Base-by-base conservation (phyloP, 2,797 vertebrate genomes). In the Lates japonicus region DNA sequence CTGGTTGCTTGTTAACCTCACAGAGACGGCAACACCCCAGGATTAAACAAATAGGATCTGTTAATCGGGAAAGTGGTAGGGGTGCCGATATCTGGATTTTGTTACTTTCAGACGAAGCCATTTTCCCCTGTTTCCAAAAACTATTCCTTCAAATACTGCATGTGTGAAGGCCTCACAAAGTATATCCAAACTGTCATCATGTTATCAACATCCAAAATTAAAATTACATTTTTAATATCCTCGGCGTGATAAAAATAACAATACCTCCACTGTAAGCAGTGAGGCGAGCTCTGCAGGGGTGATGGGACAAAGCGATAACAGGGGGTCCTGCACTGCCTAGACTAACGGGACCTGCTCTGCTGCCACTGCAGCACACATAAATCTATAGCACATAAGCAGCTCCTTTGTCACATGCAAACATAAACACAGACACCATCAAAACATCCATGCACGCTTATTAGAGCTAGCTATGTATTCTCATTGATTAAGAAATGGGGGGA, bases 341-440 rank as follows among this genome's bases (percentile, higher is more conserved):
- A 80, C n/a, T n/a, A n/a, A 46, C 48, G 46, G 39, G 48, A 65
- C 65, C 58, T 49, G 58, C 64, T 77, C 68, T 66, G 65, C 67
- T 81, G 22, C 65, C 48, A 60, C 83, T 80, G 69, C 82, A 82
- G 83, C 65, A 74, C 78, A 74, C 72, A 88, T 89, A 81, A 87
- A 88, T 85, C 74, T 67, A 51, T 79, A 74, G 78, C 67, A 87
- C 80, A 84, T 66, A 77, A 70, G 70, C 19, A 48, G 46, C 64
- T 81, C 44, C 57, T 78, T 74, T 82, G 76, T 83, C 49, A 64
- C 44, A 20, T 11, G 10, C 48, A 76, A 51, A 59, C 60, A 85
- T 35, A 63, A 81, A 65, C 62, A 71, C 25, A 70, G 44, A 62
- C 65, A 35, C 35, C n/a, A 46, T 81, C 62, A 73, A 72, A 19